Percentiles rank a stretch among this genome's conserved stretches.
Conservation (phyloP, 2,797 vertebrate species). For the Myripristis murdjan region DNA sequence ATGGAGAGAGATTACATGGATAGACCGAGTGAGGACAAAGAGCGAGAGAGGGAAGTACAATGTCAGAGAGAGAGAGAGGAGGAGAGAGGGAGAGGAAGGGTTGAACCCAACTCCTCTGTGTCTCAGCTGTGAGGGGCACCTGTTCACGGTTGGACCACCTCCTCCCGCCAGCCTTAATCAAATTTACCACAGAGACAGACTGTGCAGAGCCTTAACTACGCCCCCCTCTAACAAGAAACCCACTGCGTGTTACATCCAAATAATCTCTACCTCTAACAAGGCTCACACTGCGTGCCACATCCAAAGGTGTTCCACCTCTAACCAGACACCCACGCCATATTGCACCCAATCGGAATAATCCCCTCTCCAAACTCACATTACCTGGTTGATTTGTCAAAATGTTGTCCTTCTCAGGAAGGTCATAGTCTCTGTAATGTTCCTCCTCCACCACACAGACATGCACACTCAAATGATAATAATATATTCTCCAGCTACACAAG, state of each 20-base stretch:
- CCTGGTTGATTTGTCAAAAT: slow-evolving; percentile 19
- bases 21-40: slow-evolving; percentile 70
- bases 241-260: slow-evolving; percentile 79
- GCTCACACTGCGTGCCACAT: slow-evolving; percentile 61
- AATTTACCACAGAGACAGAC: slow-evolving; percentile 84
- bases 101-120: slow-evolving; percentile 57
- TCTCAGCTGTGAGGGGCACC: slow-evolving; percentile 86
- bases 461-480: background rate
- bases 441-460: background rate
- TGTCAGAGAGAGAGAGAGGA: slow-evolving; percentile 49
- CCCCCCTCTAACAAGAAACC: slow-evolving; percentile 81
- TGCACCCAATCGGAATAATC: slow-evolving; percentile 54
- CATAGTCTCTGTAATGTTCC: background rate
- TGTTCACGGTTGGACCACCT: slow-evolving; percentile 82
- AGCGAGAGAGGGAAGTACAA: slow-evolving; percentile 52
- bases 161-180: slow-evolving; percentile 84
- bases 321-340: slow-evolving; percentile 52
- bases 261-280: slow-evolving; percentile 75
- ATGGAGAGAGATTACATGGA: slow-evolving; percentile 63
- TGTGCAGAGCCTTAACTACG: slow-evolving; percentile 54
- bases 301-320: slow-evolving; percentile 72
- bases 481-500: background rate
- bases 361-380: slow-evolving; percentile 54
- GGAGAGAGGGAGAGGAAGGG: slow-evolving; percentile 70
- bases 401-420: background rate